Evolutionary conservation across 1,140 invertebrate genomes (phyloP).

Genomic region (Yoshiicerus persimilis): DNA sequence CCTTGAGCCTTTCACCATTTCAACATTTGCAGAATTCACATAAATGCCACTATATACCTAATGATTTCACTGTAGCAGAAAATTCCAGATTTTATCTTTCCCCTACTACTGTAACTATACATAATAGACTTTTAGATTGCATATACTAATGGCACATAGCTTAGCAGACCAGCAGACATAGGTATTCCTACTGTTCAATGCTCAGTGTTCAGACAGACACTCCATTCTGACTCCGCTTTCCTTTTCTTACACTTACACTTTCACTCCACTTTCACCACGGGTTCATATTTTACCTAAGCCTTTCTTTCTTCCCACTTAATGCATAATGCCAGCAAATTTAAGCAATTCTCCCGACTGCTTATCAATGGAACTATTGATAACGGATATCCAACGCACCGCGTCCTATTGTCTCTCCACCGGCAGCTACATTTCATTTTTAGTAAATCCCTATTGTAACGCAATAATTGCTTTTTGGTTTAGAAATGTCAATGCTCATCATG

Average conservation of each 20-base stretch:
- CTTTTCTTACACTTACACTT: neutral
- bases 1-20: slow-evolving; percentile 6
- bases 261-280: too few relatives aligned
- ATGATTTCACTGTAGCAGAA: slow-evolving; percentile 27
- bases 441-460: neutral
- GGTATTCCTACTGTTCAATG: too few relatives aligned
- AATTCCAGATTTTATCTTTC: slow-evolving; percentile 30
- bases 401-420: neutral
- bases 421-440: neutral
- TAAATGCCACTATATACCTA: slow-evolving; percentile 7
- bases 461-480: neutral
- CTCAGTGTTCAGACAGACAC: neutral
- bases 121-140: neutral
- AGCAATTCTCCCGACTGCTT: neutral
- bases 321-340: neutral
- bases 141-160: neutral
- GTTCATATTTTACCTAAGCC: neutral
- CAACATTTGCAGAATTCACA: slow-evolving; percentile 16
- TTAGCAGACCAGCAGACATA: neutral
- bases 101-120: neutral
- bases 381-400: too few relatives aligned
- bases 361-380: neutral
- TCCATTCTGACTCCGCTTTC: neutral
- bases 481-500: neutral
- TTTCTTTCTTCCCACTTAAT: neutral